Evolutionary conservation across 2,797 vertebrate genomes (phyloP), one percentile per base, ranked within the genome.

Genomic region (Sternotherus odoratus): DNA sequence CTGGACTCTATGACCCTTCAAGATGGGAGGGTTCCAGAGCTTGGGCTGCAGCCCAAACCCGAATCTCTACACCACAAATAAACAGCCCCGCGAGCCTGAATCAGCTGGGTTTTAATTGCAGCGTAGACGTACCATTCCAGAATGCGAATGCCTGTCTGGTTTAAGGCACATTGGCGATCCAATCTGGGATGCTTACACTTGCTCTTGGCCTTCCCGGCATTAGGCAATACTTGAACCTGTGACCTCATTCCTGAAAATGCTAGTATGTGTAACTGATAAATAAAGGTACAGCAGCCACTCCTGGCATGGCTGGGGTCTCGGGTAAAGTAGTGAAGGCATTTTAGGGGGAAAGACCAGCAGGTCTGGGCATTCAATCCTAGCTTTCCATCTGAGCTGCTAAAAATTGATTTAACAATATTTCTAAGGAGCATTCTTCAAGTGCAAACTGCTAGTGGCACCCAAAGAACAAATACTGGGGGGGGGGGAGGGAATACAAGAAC

Each of bases 401-500:
- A 95, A 94, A 87, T 82, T 83, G 69, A 93, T 94, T 90, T 93
- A 82, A 78, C 33, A 48, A 66, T 91, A 88, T 79, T 86, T 89
- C 89, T 86, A 91, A 94, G 93, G 86, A 85, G 89, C 89, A 85
- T 92, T 95, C 88, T 90, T 94, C 89, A 87, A 91, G 85, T 84
- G 87, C 83, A 82, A 80, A 77, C 83, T 84, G 77, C 49, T 87
- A 95, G 15, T 95, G 66, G 88, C 39, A 69, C 5, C 82, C 87
- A 30, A 69, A 53, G 77, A 92, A 88, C 91, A 93, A 78, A 85
- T 95, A 91, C 19, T n/a, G n/a, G n/a, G n/a, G n/a, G n/a, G n/a
- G n/a, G n/a, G n/a, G n/a, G n/a, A n/a, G n/a, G 63, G 86, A 89
- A 96, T 94, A 89, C 93, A 96, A 96, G 91, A 77, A 79, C 63